Percentiles rank a stretch among this genome's conserved stretches.
Conservation (phyloP, 1,140 invertebrate genomes). For the Aplysia californica region DNA sequence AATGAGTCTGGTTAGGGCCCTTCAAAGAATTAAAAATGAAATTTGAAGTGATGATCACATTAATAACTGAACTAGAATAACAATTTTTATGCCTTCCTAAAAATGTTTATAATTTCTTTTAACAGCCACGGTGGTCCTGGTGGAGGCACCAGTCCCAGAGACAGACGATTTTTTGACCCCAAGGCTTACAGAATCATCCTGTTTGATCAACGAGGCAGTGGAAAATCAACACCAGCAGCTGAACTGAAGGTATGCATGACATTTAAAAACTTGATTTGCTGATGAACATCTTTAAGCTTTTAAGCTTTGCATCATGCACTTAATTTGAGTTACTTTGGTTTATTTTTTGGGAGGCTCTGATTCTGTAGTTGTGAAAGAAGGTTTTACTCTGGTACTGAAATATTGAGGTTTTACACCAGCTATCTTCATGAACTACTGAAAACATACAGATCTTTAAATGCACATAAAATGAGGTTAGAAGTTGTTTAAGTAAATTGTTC, state of each 20-base stretch:
- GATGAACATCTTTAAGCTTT: not conserved
- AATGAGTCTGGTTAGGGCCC: too few species aligned
- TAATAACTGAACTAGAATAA: too few species aligned
- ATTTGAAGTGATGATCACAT: too few species aligned
- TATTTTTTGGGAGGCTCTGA: not conserved
- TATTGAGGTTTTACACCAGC: too few species aligned
- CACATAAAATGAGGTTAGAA: too few species aligned
- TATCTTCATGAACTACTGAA: too few species aligned
- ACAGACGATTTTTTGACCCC: slow-evolving; percentile 65
- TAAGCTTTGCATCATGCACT: not conserved
- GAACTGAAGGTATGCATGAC: slow-evolving; percentile 57
- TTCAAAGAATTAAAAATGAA: too few species aligned
- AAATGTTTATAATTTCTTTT: not conserved
- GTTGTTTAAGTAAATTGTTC: too few species aligned
- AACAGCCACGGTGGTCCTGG: slow-evolving; percentile 66
- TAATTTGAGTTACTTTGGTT: not conserved
- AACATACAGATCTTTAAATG: too few species aligned
- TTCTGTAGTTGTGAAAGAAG: not conserved
- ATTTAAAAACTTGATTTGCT: too few species aligned
- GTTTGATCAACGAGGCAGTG: slow-evolving; percentile 65
- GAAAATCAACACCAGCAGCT: slow-evolving; percentile 62
- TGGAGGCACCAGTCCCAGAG: slow-evolving; percentile 51
- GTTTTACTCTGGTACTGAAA: not conserved
- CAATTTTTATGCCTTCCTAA: not conserved
- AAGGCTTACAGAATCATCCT: slow-evolving; percentile 60